A percentile compares a stretch with the other conserved stretches of the same genome.
Evolutionary conservation across 2,888 invertebrate genomes (phyloP).

Genomic region (Pandemis cinnamomeana): DNA sequence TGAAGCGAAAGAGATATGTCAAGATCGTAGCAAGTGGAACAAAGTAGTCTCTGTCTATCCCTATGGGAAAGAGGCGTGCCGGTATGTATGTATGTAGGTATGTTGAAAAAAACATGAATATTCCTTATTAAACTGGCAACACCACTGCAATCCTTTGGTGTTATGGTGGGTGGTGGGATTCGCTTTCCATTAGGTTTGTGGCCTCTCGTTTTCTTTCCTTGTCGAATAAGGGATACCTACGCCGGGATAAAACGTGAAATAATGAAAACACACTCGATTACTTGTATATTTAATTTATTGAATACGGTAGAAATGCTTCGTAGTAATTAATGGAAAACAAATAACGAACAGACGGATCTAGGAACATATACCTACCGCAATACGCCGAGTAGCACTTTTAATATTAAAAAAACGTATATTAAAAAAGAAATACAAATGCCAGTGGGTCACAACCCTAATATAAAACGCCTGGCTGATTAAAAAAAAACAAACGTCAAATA

Average conservation of each 20-base stretch:
- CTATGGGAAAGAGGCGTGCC: too few species aligned
- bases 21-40: too few species aligned
- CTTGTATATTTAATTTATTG: slow-evolving; percentile 85
- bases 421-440: not conserved
- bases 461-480: slow-evolving; percentile 3
- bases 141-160: too few species aligned
- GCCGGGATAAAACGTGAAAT: not conserved
- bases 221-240: not conserved
- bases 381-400: slow-evolving; percentile 55
- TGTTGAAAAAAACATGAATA: too few species aligned
- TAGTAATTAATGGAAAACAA: slow-evolving; percentile 82
- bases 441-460: slow-evolving; percentile 13
- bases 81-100: too few species aligned
- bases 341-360: slow-evolving; percentile 82
- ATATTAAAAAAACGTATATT: slow-evolving; percentile 18
- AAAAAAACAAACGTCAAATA: slow-evolving; percentile 12
- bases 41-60: too few species aligned
- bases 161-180: too few species aligned
- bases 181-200: too few species aligned
- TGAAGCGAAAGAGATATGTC: too few species aligned
- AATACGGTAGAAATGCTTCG: slow-evolving; percentile 84
- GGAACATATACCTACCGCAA: slow-evolving; percentile 82
- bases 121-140: too few species aligned
- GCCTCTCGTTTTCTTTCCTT: too few species aligned
- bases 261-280: slow-evolving; percentile 50